These are phyloP conservation scores for Cherax quadricarinatus DNA, from an alignment of 1,140 invertebrate genomes.

Conservation along the genomic window DNA sequence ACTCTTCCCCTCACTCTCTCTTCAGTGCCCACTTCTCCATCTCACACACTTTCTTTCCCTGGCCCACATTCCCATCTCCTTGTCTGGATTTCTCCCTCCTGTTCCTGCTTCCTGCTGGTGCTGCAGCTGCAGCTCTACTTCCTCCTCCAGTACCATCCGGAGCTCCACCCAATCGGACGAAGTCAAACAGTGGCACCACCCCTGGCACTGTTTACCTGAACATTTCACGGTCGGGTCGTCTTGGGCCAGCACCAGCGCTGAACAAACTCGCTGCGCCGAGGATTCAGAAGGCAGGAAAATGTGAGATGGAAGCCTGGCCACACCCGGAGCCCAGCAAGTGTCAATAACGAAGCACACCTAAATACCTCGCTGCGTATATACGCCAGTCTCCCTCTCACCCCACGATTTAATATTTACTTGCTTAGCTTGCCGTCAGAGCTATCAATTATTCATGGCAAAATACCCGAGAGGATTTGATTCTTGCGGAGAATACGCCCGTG, in stretches of 20 bases:
- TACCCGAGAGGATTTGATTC: conserved; percentile 42
- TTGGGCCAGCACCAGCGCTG: conserved; percentile 42
- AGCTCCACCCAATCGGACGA: conserved; percentile 42
- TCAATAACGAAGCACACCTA: conserved; percentile 29
- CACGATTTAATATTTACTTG: conserved; percentile 51
- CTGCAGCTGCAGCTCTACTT: background rate
- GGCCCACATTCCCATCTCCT: background rate
- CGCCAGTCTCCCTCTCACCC: conserved; percentile 39
- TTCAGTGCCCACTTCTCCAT: background rate
- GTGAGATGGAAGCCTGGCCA: conserved; percentile 18
- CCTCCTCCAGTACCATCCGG: conserved; percentile 7
- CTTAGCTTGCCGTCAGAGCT: conserved; percentile 50
- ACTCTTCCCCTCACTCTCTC: background rate
- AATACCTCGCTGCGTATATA: conserved; percentile 8
- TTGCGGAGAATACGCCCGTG: conserved; percentile 12
- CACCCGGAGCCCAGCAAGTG: conserved; percentile 29
- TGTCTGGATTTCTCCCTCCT: background rate
- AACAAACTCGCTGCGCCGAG: conserved; percentile 22
- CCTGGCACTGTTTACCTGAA: conserved; percentile 50
- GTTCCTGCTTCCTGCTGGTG: background rate
- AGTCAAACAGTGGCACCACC: conserved; percentile 43
- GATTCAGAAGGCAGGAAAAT: background rate
- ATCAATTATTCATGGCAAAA: conserved; percentile 59
- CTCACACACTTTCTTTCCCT: background rate
- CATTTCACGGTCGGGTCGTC: conserved; percentile 51